Base-by-base conservation (phyloP, 2,113 vertebrate species). In the Heterotilapia buettikoferi region DNA sequence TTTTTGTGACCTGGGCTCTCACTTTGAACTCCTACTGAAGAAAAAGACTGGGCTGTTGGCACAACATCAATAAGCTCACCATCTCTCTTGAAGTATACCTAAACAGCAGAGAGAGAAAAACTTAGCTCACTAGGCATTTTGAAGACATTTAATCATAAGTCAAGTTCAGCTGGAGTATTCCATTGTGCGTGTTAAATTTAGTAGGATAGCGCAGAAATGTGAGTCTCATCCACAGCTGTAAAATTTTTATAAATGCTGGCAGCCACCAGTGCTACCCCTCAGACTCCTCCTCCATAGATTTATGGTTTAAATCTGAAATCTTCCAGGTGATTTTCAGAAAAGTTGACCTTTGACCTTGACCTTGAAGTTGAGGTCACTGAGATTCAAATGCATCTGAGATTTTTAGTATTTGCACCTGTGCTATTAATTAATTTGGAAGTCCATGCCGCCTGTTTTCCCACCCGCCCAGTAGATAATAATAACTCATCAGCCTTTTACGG, bases 61-160 rank as follows among this genome's bases (percentile, higher is more conserved):
- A 97, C 95, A 2, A 97, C 97, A 7, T 98, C 97, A 0, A 99
- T 98, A 5, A 97, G 93, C 6, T 99, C 98, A 1, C 98, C 98
- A 0, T 98, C 98, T 12, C 98, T 92, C 85, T 98, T 99, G 92
- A 99, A 99, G 90, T 98, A 98, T 36, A 99, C 98, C 98, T 99
- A 92, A 91, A 76, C 50, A 59, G n/a, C 29, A 47, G 5, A 73
- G 18, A 84, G 18, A 84, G 19, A 84, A 53, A 38, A 47, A 59
- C 33, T 59, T 63, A 61, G 29, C 29, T 61, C 18, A 54, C 14
- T 36, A 57, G 52, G 50, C 29, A 57, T 26, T 56, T 36, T 76
- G 36, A 36, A 57, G 38, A 7, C 53, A 57, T 81, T 38, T 50
- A 50, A 76, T 47, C 71, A 47, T 29, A 47, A 29, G 16, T 50